These are phyloP conservation scores for Leptopterna dolabrata DNA, from an alignment of 2,888 invertebrate genomes.

Conservation along the genomic window DNA sequence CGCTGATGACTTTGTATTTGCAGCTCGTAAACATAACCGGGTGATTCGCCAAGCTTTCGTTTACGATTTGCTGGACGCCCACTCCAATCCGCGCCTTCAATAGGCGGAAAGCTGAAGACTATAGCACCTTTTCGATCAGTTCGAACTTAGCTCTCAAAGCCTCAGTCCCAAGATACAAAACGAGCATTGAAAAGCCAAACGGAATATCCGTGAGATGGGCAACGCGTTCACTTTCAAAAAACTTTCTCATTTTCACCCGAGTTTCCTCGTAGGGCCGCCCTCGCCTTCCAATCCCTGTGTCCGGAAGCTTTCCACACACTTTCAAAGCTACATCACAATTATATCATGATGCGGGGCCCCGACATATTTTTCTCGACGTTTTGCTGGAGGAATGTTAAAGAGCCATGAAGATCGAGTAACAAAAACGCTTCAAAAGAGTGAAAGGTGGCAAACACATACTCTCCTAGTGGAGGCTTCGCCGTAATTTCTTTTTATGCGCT, in stretches of 20 bases:
- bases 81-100: not conserved
- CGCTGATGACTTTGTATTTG: not conserved
- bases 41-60: conserved; percentile 4
- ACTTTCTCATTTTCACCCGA: conserved; percentile 10
- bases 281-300: not conserved
- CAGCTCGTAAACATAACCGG: not conserved
- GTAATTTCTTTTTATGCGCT: not conserved
- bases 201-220: conserved; percentile 30
- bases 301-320: conserved; percentile 18
- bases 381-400: conserved; percentile 1
- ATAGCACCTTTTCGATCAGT: conserved; percentile 8
- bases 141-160: conserved; percentile 8
- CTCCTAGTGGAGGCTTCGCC: not conserved
- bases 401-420: conserved; percentile 3
- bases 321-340: conserved; percentile 25
- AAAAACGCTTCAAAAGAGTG: not conserved
- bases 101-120: conserved; percentile 15
- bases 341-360: conserved; percentile 12
- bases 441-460: not conserved
- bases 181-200: conserved; percentile 9
- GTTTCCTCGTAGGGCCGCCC: conserved; percentile 20
- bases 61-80: not conserved
- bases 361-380: not conserved
- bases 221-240: conserved; percentile 20
- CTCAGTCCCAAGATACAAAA: not conserved